A percentile compares a stretch with the other conserved stretches of the same genome.
Conservation (phyloP, 1,140 invertebrate species). For the Drosophila kanapiae region DNA sequence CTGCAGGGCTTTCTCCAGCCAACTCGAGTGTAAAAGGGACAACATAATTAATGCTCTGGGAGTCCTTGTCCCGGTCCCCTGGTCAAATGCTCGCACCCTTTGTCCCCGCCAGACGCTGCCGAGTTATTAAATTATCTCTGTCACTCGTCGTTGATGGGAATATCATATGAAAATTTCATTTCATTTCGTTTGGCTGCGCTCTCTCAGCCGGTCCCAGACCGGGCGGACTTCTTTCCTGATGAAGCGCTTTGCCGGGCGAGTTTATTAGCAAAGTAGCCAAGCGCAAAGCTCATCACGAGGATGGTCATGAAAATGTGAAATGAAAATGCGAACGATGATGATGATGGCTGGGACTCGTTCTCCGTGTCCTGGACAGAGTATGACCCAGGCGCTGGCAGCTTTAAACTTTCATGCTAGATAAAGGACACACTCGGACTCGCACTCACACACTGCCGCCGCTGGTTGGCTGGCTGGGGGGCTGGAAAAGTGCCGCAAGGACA, state of each 20-base stretch:
- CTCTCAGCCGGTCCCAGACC: conserved; percentile 31
- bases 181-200: conserved; percentile 78
- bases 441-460: conserved; percentile 6
- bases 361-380: conserved; percentile 34
- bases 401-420: conserved; percentile 82
- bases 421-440: conserved; percentile 53
- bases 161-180: conserved; percentile 84
- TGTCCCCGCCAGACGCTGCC: conserved; percentile 43
- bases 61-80: conserved; percentile 8
- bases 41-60: conserved; percentile 77
- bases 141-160: conserved; percentile 78
- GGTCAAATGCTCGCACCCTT: conserved; percentile 21
- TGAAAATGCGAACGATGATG: conserved; percentile 23
- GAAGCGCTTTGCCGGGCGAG: conserved; percentile 62
- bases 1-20: conserved; percentile 7
- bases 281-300: conserved; percentile 67
- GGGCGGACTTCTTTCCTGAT: conserved; percentile 46
- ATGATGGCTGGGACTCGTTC: conserved; percentile 44
- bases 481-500: conserved; percentile 79
- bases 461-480: neutral
- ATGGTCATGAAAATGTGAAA: conserved; percentile 47
- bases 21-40: conserved; percentile 74
- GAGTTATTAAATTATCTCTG: conserved; percentile 82
- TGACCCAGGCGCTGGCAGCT: conserved; percentile 63
- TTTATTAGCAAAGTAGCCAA: conserved; percentile 84